Evolutionary conservation across 1,140 invertebrate species (phyloP).

Genomic region (Caenorhabditis brenneri): DNA sequence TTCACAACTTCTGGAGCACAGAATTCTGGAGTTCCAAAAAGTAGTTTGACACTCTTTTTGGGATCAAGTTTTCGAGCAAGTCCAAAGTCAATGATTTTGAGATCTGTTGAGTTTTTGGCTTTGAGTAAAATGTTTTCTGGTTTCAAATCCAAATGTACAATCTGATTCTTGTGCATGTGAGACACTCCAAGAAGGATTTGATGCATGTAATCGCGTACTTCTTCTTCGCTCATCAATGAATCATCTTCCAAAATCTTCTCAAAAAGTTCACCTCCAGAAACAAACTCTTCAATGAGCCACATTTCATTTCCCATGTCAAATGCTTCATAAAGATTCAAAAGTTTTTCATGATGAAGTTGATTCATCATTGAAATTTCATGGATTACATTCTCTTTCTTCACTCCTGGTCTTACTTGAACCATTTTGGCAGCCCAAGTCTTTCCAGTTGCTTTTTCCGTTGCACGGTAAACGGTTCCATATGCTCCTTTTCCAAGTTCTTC

Average conservation of each 20-base stretch:
- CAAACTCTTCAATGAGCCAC: conserved; percentile 74
- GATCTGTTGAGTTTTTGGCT: conserved; percentile 89
- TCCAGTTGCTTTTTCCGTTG: conserved; percentile 56
- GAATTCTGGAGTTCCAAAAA: conserved; percentile 98
- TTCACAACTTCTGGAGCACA: conserved; percentile 97
- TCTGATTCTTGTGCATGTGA: conserved; percentile 91
- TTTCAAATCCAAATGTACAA: conserved; percentile 95
- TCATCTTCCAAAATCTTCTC: conserved; percentile 97
- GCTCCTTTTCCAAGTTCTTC: conserved; percentile 57
- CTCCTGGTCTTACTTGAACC: conserved; percentile 58
- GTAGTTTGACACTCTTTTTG: conserved; percentile 84
- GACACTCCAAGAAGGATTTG: conserved; percentile 96
- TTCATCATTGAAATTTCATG: conserved; percentile 73
- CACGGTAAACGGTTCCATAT: conserved; percentile 56
- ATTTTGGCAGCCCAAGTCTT: conserved; percentile 57
- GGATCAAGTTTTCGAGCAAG: conserved; percentile 89
- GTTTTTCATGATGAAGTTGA: conserved; percentile 73
- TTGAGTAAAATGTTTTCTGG: conserved; percentile 96
- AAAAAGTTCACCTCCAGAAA: conserved; percentile 88
- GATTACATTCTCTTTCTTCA: conserved; percentile 55
- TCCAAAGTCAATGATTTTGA: conserved; percentile 98
- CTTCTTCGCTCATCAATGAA: conserved; percentile 86
- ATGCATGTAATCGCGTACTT: conserved; percentile 86
- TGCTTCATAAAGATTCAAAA: conserved; percentile 74
- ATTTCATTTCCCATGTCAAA: conserved; percentile 73